Evolutionary conservation across 2,888 invertebrate genomes (phyloP).

Genomic region (Chalcis sispes): DNA sequence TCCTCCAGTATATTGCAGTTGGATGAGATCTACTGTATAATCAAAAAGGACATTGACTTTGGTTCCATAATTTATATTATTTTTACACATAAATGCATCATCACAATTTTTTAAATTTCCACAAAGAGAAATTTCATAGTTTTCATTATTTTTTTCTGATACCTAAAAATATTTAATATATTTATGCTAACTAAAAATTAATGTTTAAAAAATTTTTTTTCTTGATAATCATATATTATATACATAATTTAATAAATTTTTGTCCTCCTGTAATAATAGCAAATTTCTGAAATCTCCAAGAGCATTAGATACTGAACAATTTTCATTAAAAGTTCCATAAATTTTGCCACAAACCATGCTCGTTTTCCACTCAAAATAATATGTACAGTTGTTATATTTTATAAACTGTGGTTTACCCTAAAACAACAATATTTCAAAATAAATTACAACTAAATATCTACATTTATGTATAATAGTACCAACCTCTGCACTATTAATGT

Average conservation of each 20-base stretch:
- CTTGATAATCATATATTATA: conserved; percentile 52
- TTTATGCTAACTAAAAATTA: neutral
- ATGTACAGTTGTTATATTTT: conserved; percentile 65
- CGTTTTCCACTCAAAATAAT: conserved; percentile 69
- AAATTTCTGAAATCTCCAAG: conserved; percentile 64
- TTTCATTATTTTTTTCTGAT: conserved; percentile 58
- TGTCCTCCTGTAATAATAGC: conserved; percentile 59
- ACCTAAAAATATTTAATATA: conserved; percentile 55
- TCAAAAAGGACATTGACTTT: conserved; percentile 63
- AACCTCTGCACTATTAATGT: conserved; percentile 40
- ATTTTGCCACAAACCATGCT: conserved; percentile 65
- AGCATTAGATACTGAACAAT: conserved; percentile 64
- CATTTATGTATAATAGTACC: neutral
- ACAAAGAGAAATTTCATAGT: conserved; percentile 66
- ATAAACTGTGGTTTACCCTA: conserved; percentile 65
- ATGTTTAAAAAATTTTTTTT: neutral
- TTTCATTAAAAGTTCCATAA: conserved; percentile 60
- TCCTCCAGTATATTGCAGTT: conserved; percentile 64
- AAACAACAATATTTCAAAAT: conserved; percentile 12
- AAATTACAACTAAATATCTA: neutral
- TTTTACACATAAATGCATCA: conserved; percentile 66
- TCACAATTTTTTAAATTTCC: conserved; percentile 63
- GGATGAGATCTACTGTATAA: conserved; percentile 64
- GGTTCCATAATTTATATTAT: conserved; percentile 64
- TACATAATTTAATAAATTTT: conserved; percentile 59